Base-by-base conservation (phyloP, 64 coral and sea anemone species). In the Cladopsammia gracilis region DNA sequence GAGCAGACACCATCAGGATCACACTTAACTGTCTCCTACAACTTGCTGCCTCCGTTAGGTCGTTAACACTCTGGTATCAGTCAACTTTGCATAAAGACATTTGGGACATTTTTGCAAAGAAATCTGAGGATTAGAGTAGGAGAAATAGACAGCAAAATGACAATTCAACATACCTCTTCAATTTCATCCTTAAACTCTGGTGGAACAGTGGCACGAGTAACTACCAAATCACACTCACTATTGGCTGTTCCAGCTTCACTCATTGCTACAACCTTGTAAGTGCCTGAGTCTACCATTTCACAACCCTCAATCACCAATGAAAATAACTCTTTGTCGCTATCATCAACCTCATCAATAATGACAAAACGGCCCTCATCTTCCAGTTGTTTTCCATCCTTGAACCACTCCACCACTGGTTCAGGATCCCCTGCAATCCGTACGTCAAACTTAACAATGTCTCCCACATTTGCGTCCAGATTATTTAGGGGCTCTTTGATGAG, bases 301-400 rank as follows among this genome's bases (percentile, higher is more conserved):
- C 95, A 94, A 46, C 85, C 85, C 46, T 97, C 95, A 9, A 97
- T 69, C 5, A 97, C 64, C 7, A 97, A 74, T 24, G 87, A 97
- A 51, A 97, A 97, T 43, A 97, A 47, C 52, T 97, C 95, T 45
- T 97, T 91, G 83, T 97, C 91, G 25, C 87, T 82, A 69, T 97
- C 95, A 50, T 97, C 95, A 25, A 91, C 95, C 10, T 97, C 95
- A 76, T 97, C 95, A 65, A 97, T 94, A 58, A 97, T 97, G 44
- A 97, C 86, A 52, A 94, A 43, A 70, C 89, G 64, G 7, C 92
- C 95, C 73, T 90, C 77, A 85, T 97, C 95, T 59, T 97, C 87
- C 26, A 97, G 65, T 11, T 87, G 95, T 11, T 71, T 48, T 59
- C 83, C 92, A 52, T 87, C 79, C 79, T 91, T 97, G 75, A 97